Percentiles rank a stretch among this genome's conserved stretches.
These are phyloP conservation scores for Sandelia bainsii DNA, from an alignment of 2,797 vertebrate species.

Conservation along the genomic window DNA sequence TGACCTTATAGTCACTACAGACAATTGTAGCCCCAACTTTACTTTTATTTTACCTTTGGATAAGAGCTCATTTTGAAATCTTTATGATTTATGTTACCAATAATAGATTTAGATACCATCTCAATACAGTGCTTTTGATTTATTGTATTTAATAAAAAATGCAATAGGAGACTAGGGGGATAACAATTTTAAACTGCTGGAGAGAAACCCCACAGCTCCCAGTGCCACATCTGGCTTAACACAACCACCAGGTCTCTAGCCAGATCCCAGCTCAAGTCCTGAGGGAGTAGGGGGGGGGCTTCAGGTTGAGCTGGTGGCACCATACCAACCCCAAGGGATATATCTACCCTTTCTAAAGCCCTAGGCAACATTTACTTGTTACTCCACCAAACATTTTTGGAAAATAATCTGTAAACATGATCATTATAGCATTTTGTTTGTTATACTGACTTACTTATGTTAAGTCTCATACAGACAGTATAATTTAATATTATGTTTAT, in stretches of 20 bases:
- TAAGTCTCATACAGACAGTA: background rate
- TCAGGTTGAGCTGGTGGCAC: conserved; percentile 75
- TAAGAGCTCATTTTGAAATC: conserved; percentile 3
- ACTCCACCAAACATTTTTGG: background rate
- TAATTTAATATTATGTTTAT: background rate
- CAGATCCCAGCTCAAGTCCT: conserved; percentile 64
- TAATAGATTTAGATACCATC: conserved; percentile 1
- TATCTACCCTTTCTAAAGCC: conserved; percentile 45
- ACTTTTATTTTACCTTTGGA: conserved; percentile 13
- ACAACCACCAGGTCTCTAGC: conserved; percentile 62
- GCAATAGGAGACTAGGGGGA: conserved; percentile 24
- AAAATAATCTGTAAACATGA: background rate
- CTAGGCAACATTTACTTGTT: conserved; percentile 20
- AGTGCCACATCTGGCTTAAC: conserved; percentile 83
- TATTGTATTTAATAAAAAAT: conserved; percentile 46
- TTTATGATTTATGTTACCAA: conserved; percentile 7
- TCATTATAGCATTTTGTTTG: background rate
- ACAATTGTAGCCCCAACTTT: background rate
- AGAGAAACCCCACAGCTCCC: conserved; percentile 73
- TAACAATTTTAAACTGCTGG: conserved; percentile 54
- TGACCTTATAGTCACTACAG: conserved; percentile 58
- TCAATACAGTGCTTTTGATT: conserved; percentile 5
- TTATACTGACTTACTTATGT: background rate
- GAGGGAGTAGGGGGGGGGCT: conserved; percentile 30
- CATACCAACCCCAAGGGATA: conserved; percentile 44